These are phyloP conservation scores for Thera obeliscata DNA, from an alignment of 2,888 invertebrate genomes.

Conservation along the genomic window DNA sequence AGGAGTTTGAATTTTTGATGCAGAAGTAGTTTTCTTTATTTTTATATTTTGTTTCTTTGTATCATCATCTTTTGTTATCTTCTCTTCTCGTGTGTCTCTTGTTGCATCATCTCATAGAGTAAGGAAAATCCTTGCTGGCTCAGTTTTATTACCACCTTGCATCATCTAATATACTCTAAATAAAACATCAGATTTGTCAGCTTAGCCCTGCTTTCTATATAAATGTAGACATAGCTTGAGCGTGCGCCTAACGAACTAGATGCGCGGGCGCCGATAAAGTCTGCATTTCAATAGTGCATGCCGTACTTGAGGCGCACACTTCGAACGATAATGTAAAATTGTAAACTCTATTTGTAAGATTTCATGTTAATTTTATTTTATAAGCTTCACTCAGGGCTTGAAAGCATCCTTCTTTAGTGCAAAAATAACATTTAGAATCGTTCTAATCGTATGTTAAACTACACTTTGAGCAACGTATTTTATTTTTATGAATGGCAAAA, in stretches of 20 bases:
- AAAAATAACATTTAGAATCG: not conserved
- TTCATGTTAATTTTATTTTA: conserved; percentile 12
- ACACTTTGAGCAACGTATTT: too few relatives aligned
- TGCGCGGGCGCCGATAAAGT: conserved; percentile 71
- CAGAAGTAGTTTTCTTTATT: too few relatives aligned
- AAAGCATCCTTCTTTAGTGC: not conserved
- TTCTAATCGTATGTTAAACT: not conserved
- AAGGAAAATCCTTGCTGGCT: too few relatives aligned
- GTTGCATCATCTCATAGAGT: too few relatives aligned
- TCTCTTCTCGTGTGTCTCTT: too few relatives aligned
- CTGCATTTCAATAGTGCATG: conserved; percentile 67
- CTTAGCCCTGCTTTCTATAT: conserved; percentile 3
- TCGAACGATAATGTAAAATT: conserved; percentile 28
- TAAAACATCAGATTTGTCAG: not conserved
- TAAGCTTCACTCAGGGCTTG: conserved; percentile 3
- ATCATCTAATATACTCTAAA: too few relatives aligned
- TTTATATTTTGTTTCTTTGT: too few relatives aligned
- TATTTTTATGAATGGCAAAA: too few relatives aligned
- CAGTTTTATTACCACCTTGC: too few relatives aligned
- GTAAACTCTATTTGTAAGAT: conserved; percentile 18
- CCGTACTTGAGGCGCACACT: conserved; percentile 33
- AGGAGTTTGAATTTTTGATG: too few relatives aligned
- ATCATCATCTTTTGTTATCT: too few relatives aligned
- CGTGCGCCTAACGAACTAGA: conserved; percentile 78
- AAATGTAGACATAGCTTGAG: conserved; percentile 48